Evolutionary conservation across 2,113 vertebrate genomes (phyloP).

Genomic region (Chionomys nivalis): DNA sequence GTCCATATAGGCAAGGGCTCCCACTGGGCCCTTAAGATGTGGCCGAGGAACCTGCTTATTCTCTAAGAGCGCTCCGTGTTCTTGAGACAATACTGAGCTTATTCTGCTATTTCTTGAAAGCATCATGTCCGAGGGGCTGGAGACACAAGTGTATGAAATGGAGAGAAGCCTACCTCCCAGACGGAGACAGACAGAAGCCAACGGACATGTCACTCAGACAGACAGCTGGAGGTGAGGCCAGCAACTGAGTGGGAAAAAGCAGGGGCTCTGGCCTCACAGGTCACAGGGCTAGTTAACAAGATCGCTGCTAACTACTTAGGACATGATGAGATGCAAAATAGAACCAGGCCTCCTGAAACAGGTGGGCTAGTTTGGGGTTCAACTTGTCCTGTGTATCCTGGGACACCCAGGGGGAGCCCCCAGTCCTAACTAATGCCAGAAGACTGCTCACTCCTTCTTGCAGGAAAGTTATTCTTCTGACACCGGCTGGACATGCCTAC

Average conservation of each 20-base stretch:
- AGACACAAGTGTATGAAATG: neutral
- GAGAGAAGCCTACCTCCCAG: neutral
- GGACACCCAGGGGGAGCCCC: neutral
- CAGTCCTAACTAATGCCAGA: neutral
- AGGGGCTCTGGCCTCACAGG: neutral
- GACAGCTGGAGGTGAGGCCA: rapidly evolving
- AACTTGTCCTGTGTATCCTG: neutral
- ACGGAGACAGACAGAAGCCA: neutral
- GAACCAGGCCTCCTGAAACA: too few relatives aligned
- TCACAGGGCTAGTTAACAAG: neutral
- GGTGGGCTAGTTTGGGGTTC: neutral
- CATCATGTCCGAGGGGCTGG: neutral
- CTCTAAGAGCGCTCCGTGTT: neutral
- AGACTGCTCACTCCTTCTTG: neutral
- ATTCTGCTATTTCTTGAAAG: neutral
- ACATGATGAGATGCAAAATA: neutral
- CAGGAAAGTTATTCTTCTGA: neutral
- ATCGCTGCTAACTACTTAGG: neutral
- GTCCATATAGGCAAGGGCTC: neutral
- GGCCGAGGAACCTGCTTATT: neutral
- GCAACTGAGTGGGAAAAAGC: rapidly evolving
- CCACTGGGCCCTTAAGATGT: neutral
- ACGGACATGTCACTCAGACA: neutral
- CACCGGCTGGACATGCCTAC: neutral
- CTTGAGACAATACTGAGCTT: neutral